Conservation (phyloP, 2,113 vertebrate genomes). For the Syngnathoides biaculeatus region DNA sequence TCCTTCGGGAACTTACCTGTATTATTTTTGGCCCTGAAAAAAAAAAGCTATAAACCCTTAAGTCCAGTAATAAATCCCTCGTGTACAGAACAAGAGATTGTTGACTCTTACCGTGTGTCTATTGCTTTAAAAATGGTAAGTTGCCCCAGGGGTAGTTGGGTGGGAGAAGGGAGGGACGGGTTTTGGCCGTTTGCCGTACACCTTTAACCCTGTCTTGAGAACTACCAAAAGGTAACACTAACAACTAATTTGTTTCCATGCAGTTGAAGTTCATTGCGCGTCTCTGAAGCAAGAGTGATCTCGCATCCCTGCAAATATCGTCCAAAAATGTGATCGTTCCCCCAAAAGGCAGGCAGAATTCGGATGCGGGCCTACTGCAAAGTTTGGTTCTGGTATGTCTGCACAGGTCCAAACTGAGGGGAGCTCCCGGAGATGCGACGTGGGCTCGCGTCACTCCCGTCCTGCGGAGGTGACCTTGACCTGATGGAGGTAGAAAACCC, state of each 20-base stretch:
- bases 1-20: neutral
- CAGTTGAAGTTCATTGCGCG: conserved; percentile 47
- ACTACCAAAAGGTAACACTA: conserved; percentile 48
- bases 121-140: neutral
- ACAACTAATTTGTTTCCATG: conserved; percentile 60
- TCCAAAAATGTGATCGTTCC: conserved; percentile 28
- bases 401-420: conserved; percentile 37
- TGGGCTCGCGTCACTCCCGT: conserved; percentile 21
- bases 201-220: conserved; percentile 3
- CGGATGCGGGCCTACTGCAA: conserved; percentile 46
- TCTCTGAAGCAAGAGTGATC: conserved; percentile 43
- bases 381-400: conserved; percentile 27
- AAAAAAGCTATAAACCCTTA: neutral
- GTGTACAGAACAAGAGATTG: neutral
- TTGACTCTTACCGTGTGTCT: neutral
- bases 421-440: conserved; percentile 43
- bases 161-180: neutral
- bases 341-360: conserved; percentile 25
- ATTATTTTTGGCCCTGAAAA: conserved; percentile 1
- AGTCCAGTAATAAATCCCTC: neutral
- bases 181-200: neutral
- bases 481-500: conserved; percentile 22
- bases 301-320: conserved; percentile 36
- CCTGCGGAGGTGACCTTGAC: conserved; percentile 36
- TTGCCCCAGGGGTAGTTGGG: neutral